Percentiles rank a stretch among this genome's conserved stretches.
Conservation (phyloP, 2,113 vertebrate species). For the Dasyurus viverrinus region DNA sequence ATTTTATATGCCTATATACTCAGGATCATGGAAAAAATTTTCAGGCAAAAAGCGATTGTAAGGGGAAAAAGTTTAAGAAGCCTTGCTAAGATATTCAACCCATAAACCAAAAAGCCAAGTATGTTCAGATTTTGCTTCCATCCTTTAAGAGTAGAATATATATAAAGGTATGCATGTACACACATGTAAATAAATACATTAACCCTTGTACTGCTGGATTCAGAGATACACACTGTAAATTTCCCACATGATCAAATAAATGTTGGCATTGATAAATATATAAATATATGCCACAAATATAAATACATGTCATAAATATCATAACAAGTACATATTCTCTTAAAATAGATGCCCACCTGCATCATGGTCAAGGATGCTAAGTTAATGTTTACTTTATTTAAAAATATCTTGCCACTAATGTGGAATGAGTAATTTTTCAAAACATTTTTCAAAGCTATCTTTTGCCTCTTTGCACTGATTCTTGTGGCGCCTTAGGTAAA, state of each 20-base stretch:
- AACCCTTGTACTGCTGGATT: too few species aligned
- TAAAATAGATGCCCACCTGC: not conserved
- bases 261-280: not conserved
- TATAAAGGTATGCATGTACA: not conserved
- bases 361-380: constrained; percentile 13
- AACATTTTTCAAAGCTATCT: not conserved
- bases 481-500: not conserved
- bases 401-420: not conserved
- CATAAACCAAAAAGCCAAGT: not conserved
- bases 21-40: too few species aligned
- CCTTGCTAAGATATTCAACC: not conserved
- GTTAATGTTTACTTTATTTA: not conserved
- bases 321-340: not conserved
- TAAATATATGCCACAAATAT: too few species aligned
- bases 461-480: not conserved
- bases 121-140: not conserved
- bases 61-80: too few species aligned
- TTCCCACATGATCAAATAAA: not conserved
- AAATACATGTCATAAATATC: too few species aligned
- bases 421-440: not conserved
- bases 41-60: too few species aligned
- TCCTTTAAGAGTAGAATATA: not conserved
- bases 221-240: not conserved
- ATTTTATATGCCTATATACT: too few species aligned
- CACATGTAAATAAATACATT: not conserved